A percentile compares a stretch with the other conserved stretches of the same genome.
Conservation (phyloP, 2,888 invertebrate genomes). For the Ceratothoa steindachneri region DNA sequence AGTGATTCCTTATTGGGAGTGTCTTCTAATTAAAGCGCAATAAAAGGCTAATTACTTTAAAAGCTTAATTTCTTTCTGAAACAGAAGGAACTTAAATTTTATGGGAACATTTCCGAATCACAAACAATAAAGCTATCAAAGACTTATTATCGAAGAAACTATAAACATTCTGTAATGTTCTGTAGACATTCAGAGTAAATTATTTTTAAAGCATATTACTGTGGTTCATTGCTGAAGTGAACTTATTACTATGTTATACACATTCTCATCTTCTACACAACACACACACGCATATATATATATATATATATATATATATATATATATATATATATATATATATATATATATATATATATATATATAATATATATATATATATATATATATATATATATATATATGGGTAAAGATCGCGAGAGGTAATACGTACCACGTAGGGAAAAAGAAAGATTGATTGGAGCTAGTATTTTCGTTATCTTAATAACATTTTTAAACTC, state of each 20-base stretch:
- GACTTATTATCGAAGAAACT: background rate
- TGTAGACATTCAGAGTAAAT: no score
- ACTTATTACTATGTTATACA: no score
- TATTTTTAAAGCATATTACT: no score
- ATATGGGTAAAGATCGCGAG: no score
- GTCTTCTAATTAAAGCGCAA: background rate
- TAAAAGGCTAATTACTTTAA: background rate
- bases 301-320: slow-evolving; percentile 11
- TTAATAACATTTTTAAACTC: no score
- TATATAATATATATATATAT: slow-evolving; percentile 19
- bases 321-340: slow-evolving; percentile 11
- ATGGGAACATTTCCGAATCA: background rate
- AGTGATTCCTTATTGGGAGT: background rate
- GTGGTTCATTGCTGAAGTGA: no score
- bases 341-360: slow-evolving; percentile 13
- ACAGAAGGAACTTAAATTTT: background rate
- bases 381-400: no score
- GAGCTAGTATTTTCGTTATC: no score
- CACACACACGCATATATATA: slow-evolving; percentile 3
- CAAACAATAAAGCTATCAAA: background rate
- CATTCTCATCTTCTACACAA: no score
- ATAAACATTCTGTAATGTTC: background rate
- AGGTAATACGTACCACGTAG: no score
- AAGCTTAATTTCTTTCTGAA: background rate
- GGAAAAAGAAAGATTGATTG: no score